phyloP scores from a whole-genome alignment of 2,113 vertebrate species.

The Phaethornis superciliosus region DNA sequence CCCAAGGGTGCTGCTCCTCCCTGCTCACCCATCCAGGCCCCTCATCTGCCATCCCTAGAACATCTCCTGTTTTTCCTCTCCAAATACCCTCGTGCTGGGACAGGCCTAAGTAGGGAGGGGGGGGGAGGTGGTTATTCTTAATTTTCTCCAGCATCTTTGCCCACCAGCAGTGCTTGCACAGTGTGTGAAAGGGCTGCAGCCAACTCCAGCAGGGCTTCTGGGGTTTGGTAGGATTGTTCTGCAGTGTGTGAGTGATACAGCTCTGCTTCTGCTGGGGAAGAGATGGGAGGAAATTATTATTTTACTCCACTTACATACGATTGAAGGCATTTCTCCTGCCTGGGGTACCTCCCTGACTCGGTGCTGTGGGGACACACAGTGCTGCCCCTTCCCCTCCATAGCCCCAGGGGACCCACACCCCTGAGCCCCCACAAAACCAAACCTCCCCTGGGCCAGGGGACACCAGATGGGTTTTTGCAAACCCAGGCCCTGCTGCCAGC shows the following conservation, averaged over 20 bases:
- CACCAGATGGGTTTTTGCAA: not conserved
- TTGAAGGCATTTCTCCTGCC: not conserved
- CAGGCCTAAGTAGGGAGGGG: not conserved
- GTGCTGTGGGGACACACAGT: accelerated
- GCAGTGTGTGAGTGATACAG: not conserved
- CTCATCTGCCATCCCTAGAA: not conserved
- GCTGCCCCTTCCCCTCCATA: not conserved
- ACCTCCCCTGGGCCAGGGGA: accelerated
- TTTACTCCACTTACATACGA: not conserved
- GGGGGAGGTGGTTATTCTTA: not conserved
- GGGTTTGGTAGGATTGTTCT: not conserved
- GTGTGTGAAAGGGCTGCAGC: not conserved
- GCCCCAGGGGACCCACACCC: accelerated
- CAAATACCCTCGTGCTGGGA: accelerated
- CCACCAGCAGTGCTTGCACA: not conserved
- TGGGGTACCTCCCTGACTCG: accelerated
- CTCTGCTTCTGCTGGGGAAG: not conserved
- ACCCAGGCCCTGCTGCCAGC: not conserved
- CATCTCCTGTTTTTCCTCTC: not conserved
- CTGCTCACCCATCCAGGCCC: accelerated
- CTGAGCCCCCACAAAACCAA: not conserved
- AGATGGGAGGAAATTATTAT: not conserved
- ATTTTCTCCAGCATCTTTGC: not conserved
- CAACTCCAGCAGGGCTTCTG: not conserved
- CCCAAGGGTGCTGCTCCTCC: not conserved